phyloP scores from a whole-genome alignment of 2,113 vertebrate genomes.

The Hydropotes inermis region DNA sequence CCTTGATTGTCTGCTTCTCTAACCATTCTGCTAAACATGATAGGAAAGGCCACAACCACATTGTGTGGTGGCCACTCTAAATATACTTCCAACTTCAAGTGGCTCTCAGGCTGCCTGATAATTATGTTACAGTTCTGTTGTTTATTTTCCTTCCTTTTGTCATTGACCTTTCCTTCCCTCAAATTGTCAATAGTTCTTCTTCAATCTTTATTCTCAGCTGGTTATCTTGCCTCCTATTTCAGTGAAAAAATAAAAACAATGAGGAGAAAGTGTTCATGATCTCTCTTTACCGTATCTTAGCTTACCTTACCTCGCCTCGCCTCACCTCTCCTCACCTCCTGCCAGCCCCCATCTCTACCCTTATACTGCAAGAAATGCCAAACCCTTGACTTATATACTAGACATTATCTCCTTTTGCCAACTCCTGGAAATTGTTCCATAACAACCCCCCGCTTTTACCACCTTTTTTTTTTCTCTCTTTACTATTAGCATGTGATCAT shows the following conservation, averaged over 20 bases:
- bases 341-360: neutral
- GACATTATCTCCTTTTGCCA: neutral
- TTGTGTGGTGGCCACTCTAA: neutral
- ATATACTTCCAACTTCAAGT: neutral
- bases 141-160: neutral
- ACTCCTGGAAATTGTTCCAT: neutral
- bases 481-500: neutral
- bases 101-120: neutral
- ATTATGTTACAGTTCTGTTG: neutral
- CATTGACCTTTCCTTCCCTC: neutral
- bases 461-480: neutral
- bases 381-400: neutral
- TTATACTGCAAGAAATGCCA: neutral
- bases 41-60: neutral
- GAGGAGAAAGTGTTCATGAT: neutral
- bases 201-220: neutral
- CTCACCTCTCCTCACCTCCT: neutral
- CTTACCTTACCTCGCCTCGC: neutral
- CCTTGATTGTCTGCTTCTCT: neutral
- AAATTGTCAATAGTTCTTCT: neutral
- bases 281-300: neutral
- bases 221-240: neutral
- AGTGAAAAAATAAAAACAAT: neutral
- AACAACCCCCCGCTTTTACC: neutral
- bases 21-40: neutral